Base-by-base conservation (phyloP, 2,888 invertebrate genomes). In the Drosophila prostipennis region DNA sequence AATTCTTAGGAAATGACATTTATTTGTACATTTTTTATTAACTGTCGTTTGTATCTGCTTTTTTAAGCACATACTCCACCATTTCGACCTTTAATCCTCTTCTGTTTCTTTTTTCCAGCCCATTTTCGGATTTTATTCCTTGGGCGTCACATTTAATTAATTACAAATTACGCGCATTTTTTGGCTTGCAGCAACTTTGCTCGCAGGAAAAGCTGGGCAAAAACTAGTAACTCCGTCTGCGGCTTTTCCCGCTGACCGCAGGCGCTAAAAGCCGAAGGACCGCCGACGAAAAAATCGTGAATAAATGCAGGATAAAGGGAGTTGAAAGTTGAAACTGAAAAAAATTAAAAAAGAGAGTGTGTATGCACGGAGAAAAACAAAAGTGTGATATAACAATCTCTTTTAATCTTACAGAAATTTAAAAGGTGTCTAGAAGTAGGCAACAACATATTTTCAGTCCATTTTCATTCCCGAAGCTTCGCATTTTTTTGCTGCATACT, bases 201-300 rank as follows among this genome's bases (percentile, higher is more conserved):
- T 48, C 16, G 10, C 48, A 48, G 48, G 26, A 14, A 34, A 36
- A 46, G 16, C 13, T n/a, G 34, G 34, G 19, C 6, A 46, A 32
- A 43, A 53, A 48, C 46, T 29, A 32, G 34, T 48, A 23, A 42
- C 40, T 72, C 49, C 52, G 65, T 43, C 43, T 63, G 42, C 58
- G 73, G 79, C 59, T 64, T 83, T 55, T 43, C 36, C 26, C 63
- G 46, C 46, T 65, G 81, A 84, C 79, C 72, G 71, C 76, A 63
- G 46, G 67, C 81, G 63, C 79, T 84, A 81, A 81, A 81, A 81
- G 81, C 84, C 79, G 71, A 79, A 77, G 81, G 71, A 64, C 76
- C 69, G 61, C 60, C 55, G 46, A 51, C 16, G 26, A 46, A 58
- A 42, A 40, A 39, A 48, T 14, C 10, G 23, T 48, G 34, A 6